Percentiles rank a stretch among this genome's conserved stretches.
Conservation (phyloP, 1,140 invertebrate species). For the Neoseiulus cucumeris region DNA sequence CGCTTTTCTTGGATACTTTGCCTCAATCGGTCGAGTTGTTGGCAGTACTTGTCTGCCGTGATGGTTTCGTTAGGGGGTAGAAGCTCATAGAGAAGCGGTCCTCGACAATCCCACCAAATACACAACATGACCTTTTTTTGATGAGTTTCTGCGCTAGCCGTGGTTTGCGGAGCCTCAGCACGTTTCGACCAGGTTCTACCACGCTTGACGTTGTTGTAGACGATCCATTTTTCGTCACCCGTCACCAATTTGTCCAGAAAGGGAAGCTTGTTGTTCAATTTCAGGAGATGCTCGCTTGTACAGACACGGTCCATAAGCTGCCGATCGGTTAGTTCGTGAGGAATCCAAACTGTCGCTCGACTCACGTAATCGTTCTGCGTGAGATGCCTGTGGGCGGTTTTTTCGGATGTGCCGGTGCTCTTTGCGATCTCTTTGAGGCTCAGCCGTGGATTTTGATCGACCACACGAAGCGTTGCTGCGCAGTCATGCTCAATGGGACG, state of each 20-base stretch:
- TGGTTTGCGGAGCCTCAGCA: background rate
- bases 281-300: background rate
- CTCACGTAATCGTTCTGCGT: background rate
- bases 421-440: background rate
- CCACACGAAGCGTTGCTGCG: background rate
- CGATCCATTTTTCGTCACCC: constrained; percentile 22
- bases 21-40: background rate
- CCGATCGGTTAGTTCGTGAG: constrained; percentile 4
- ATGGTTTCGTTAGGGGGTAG: background rate
- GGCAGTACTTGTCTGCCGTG: background rate
- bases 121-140: constrained; percentile 1
- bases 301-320: background rate
- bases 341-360: background rate
- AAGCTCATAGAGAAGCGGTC: background rate
- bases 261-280: constrained; percentile 14
- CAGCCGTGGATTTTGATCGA: constrained; percentile 2
- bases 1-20: background rate
- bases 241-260: constrained; percentile 19
- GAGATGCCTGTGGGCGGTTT: background rate
- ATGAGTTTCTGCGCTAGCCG: constrained; percentile 10
- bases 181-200: constrained; percentile 16
- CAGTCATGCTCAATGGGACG: background rate
- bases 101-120: constrained; percentile 5
- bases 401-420: background rate
- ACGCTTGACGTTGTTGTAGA: constrained; percentile 17